Evolutionary conservation across 2,797 vertebrate genomes (phyloP).

Genomic region (Lates japonicus): DNA sequence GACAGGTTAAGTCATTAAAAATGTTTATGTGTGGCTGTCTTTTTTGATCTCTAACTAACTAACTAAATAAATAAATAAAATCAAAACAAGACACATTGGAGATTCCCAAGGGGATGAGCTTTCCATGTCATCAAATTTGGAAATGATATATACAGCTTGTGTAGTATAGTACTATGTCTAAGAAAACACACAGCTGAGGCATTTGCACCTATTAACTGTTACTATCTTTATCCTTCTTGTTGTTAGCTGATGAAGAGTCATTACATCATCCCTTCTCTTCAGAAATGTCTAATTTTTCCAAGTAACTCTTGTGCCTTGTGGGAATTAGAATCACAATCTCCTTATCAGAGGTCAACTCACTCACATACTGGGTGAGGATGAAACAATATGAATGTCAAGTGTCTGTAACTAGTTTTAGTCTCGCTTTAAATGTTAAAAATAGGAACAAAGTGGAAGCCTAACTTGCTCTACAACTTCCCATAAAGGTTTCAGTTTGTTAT

Average conservation of each 20-base stretch:
- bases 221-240: not conserved
- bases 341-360: not conserved
- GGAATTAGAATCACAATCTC: not conserved
- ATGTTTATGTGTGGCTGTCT: not conserved
- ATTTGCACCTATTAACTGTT: not conserved
- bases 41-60: not conserved
- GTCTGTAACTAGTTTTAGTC: not conserved
- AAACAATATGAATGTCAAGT: not conserved
- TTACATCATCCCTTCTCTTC: not conserved
- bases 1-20: constrained; percentile 22
- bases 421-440: too few relatives aligned
- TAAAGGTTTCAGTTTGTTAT: not conserved
- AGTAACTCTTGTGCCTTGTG: not conserved
- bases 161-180: not conserved
- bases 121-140: not conserved
- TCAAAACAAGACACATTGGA: not conserved
- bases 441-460: not conserved
- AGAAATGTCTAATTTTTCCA: not conserved
- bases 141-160: not conserved
- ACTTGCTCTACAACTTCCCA: not conserved
- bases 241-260: not conserved
- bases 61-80: not conserved
- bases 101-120: not conserved
- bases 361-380: not conserved
- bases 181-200: not conserved